Evolutionary conservation across 1,140 invertebrate genomes (phyloP).

Genomic region (Schlechtendalia chinensis): DNA sequence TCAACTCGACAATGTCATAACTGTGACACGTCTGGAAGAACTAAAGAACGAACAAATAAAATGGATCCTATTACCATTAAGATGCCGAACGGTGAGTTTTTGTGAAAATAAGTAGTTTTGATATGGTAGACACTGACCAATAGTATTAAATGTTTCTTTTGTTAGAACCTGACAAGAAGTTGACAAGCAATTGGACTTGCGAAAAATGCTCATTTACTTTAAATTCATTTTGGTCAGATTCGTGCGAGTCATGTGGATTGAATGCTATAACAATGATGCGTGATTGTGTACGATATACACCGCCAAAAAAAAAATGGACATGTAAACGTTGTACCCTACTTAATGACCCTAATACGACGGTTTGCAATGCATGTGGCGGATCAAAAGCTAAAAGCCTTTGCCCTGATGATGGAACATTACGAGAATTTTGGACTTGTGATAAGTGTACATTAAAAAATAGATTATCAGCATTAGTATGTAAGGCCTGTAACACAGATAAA

Average conservation of each 20-base stretch:
- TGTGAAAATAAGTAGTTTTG: not conserved
- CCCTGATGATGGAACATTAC: conserved; percentile 67
- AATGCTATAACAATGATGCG: conserved; percentile 67
- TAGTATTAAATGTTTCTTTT: not conserved
- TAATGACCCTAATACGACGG: conserved; percentile 67
- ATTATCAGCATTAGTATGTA: conserved; percentile 67
- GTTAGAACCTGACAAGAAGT: conserved; percentile 11
- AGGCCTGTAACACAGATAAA: conserved; percentile 70
- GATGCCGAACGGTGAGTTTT: conserved; percentile 14
- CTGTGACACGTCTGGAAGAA: conserved; percentile 20
- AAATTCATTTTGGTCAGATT: conserved; percentile 74
- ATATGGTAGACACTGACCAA: not conserved
- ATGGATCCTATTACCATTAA: not conserved
- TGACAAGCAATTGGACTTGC: conserved; percentile 77
- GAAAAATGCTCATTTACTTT: conserved; percentile 82
- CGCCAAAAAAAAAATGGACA: conserved; percentile 68
- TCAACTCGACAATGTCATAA: conserved; percentile 32
- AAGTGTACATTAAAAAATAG: conserved; percentile 84
- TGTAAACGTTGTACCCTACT: conserved; percentile 85
- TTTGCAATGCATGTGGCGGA: conserved; percentile 75
- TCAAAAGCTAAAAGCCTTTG: conserved; percentile 54
- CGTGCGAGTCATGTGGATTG: conserved; percentile 77
- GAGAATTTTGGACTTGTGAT: conserved; percentile 72
- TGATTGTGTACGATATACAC: conserved; percentile 60
- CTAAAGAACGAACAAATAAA: conserved; percentile 16